Percentiles rank a stretch among this genome's conserved stretches.
phyloP scores from a whole-genome alignment of 2,888 invertebrate genomes.

The Colostygia pectinataria region DNA sequence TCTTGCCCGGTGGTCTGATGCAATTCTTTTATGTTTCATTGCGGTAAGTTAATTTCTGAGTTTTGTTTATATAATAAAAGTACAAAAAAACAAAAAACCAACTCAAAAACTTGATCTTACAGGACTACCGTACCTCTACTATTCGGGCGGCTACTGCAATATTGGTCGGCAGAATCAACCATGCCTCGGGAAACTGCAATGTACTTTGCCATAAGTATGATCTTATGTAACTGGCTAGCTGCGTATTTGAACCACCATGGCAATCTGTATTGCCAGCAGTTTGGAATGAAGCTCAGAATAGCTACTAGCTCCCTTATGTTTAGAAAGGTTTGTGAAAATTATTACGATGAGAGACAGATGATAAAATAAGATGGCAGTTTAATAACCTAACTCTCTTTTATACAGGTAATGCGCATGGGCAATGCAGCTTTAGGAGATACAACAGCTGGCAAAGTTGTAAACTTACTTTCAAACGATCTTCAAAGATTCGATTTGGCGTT shows the following conservation, averaged over 20 bases:
- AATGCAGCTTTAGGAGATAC: constrained; percentile 89
- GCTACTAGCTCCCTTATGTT: constrained; percentile 89
- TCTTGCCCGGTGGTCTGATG: constrained; percentile 63
- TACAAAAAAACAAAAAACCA: no score
- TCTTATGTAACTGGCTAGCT: constrained; percentile 74
- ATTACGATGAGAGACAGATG: no score
- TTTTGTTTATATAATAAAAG: background rate
- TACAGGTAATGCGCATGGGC: constrained; percentile 77
- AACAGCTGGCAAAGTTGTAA: constrained; percentile 93
- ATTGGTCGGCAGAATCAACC: constrained; percentile 79
- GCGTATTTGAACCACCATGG: constrained; percentile 87
- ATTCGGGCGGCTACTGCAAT: constrained; percentile 76
- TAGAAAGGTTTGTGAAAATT: constrained; percentile 85
- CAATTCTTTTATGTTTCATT: constrained; percentile 53
- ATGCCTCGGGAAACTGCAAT: constrained; percentile 76
- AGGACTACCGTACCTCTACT: constrained; percentile 85
- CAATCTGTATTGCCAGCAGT: constrained; percentile 84
- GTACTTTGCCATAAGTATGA: constrained; percentile 75
- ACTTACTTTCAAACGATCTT: constrained; percentile 94
- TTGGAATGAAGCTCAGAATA: constrained; percentile 88
- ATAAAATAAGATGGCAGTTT: no score
- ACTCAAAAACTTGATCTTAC: no score
- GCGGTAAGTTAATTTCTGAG: constrained; percentile 46
- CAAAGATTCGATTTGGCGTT: constrained; percentile 91
- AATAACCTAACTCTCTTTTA: no score